These are phyloP conservation scores for Athrips mouffetella DNA, from an alignment of 2,888 invertebrate genomes.

Conservation along the genomic window DNA sequence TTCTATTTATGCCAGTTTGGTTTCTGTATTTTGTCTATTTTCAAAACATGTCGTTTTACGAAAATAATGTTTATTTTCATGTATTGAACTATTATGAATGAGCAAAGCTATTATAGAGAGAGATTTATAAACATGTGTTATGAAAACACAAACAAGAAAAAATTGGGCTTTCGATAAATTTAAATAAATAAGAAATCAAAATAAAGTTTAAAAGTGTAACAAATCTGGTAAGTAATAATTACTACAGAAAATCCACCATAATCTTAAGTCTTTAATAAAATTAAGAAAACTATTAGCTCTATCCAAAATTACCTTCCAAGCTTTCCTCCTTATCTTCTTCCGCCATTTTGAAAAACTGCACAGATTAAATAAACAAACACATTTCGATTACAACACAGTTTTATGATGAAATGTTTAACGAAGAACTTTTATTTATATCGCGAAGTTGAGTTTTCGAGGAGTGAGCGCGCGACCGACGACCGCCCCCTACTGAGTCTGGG, in stretches of 20 bases:
- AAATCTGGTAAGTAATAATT: no score
- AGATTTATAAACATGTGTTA: no score
- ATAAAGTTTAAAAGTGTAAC: no score
- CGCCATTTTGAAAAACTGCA: constrained; percentile 37
- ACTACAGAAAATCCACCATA: background rate
- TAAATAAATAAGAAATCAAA: no score
- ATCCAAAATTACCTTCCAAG: constrained; percentile 44
- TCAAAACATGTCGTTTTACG: no score
- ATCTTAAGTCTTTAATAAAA: background rate
- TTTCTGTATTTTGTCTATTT: no score
- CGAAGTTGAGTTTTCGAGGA: constrained; percentile 26
- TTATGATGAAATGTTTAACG: background rate
- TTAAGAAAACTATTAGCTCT: background rate
- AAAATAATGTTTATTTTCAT: no score
- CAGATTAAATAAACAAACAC: constrained; percentile 21
- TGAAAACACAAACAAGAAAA: no score
- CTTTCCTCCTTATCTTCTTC: constrained; percentile 53
- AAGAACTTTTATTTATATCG: constrained; percentile 31
- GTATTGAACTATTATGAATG: no score
- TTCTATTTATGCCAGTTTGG: no score
- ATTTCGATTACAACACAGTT: constrained; percentile 12
- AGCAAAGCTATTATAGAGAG: no score
- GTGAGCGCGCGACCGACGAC: constrained; percentile 36
- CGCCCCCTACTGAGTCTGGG: constrained; percentile 26
- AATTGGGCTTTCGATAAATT: no score